These are phyloP conservation scores for Drosophila sturtevanti DNA, from an alignment of 1,140 invertebrate genomes.

Conservation along the genomic window DNA sequence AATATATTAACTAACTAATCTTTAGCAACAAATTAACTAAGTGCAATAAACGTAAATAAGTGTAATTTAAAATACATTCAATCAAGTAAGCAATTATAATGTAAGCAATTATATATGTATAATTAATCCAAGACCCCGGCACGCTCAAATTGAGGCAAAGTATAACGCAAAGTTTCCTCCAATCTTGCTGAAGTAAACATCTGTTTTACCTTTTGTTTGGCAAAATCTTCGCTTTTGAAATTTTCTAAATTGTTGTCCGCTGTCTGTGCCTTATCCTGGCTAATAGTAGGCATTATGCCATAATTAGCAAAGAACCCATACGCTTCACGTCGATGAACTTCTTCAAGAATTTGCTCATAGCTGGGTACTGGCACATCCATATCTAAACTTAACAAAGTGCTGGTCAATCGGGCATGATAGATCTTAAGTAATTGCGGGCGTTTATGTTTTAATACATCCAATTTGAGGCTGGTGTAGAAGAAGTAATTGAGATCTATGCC, in stretches of 20 bases:
- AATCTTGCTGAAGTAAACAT: slow-evolving; percentile 60
- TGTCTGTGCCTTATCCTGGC: slow-evolving; percentile 67
- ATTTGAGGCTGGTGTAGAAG: slow-evolving; percentile 68
- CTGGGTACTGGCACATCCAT: slow-evolving; percentile 57
- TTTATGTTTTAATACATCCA: slow-evolving; percentile 72
- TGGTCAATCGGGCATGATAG: slow-evolving; percentile 65
- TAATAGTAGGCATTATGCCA: slow-evolving; percentile 66
- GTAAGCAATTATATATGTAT: neutral
- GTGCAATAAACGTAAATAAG: too few species aligned
- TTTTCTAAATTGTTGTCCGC: slow-evolving; percentile 69
- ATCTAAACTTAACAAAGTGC: slow-evolving; percentile 70
- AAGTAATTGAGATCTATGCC: slow-evolving; percentile 81
- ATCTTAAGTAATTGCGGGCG: slow-evolving; percentile 71
- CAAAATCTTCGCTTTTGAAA: slow-evolving; percentile 65
- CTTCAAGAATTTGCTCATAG: slow-evolving; percentile 78
- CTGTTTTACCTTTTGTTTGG: slow-evolving; percentile 61
- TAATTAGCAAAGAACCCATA: slow-evolving; percentile 75
- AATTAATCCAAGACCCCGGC: slow-evolving; percentile 53
- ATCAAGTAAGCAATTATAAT: neutral
- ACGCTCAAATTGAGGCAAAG: slow-evolving; percentile 65
- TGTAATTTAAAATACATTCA: neutral
- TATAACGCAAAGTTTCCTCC: slow-evolving; percentile 61
- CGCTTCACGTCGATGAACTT: slow-evolving; percentile 67
- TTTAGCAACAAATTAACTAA: too few species aligned
- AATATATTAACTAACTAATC: too few species aligned